These are phyloP conservation scores for Antechinus stuartii DNA, from an alignment of 2,113 vertebrate species.

Conservation along the genomic window DNA sequence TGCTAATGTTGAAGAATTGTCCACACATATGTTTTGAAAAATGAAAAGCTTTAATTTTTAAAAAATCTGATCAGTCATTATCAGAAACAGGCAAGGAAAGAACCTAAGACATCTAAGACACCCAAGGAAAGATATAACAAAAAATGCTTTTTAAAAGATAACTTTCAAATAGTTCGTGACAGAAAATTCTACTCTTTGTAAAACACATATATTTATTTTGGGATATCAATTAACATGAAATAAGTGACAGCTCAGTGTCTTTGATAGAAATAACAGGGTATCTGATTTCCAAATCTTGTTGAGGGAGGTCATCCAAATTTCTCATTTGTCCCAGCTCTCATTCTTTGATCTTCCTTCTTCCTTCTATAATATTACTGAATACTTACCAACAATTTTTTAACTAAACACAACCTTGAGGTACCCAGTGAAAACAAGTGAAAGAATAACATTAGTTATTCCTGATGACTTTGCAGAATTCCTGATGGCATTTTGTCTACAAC, in stretches of 20 bases:
- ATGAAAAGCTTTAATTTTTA: no score
- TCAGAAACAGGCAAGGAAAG: neutral
- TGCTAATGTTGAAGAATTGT: no score
- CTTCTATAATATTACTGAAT: neutral
- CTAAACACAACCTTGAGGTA: neutral
- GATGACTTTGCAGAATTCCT: neutral
- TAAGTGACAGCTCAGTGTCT: neutral
- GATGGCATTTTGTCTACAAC: neutral
- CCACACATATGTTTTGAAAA: no score
- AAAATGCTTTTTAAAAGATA: neutral
- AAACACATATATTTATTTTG: neutral
- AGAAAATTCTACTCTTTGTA: neutral
- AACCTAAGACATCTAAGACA: neutral
- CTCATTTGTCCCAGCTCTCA: neutral
- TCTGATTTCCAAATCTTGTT: neutral
- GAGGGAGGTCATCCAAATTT: neutral
- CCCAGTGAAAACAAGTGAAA: neutral
- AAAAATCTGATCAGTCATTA: neutral
- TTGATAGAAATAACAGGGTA: neutral
- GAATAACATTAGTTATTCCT: neutral
- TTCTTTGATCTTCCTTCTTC: neutral
- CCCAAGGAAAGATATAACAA: neutral
- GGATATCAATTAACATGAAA: neutral
- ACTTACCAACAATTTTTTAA: neutral
- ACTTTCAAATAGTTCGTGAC: neutral